phyloP scores from a whole-genome alignment of 53 echinoderm and acorn worm species.

The Temnopleurus reevesii region DNA sequence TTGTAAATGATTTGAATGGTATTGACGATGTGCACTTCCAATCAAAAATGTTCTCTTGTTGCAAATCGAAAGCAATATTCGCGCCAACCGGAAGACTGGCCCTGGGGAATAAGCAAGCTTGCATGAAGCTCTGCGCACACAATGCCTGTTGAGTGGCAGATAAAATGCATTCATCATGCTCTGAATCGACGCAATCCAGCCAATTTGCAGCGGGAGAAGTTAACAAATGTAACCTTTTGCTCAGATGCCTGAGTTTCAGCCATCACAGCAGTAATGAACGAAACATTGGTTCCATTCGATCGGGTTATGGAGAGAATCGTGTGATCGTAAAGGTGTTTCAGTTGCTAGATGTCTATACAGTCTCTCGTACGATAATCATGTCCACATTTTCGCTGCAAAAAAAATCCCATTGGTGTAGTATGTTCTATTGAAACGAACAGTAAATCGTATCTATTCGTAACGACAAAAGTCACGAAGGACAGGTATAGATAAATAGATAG shows the following conservation, averaged over 20 bases:
- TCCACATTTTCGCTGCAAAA: no score
- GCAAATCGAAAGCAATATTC: background rate
- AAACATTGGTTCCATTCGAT: background rate
- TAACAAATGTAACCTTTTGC: conserved; percentile 43
- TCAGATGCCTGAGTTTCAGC: background rate
- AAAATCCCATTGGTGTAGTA: no score
- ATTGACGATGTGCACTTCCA: background rate
- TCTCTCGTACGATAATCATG: no score
- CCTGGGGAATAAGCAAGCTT: background rate
- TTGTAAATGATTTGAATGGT: no score
- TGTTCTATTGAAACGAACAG: background rate
- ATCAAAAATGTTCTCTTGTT: background rate
- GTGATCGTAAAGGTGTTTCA: background rate
- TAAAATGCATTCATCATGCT: conserved; percentile 13
- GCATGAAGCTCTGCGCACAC: background rate
- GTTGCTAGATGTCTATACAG: background rate
- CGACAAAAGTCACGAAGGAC: no score
- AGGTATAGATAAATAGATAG: no score
- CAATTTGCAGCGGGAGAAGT: conserved; percentile 19
- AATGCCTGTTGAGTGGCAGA: background rate
- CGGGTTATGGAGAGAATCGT: background rate
- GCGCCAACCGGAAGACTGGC: background rate
- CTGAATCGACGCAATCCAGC: conserved; percentile 24
- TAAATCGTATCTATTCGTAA: no score
- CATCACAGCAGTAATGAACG: background rate